A percentile compares a stretch with the other conserved stretches of the same genome.
Conservation (phyloP, 1,140 invertebrate genomes). For the Protaetia brevitarsis region DNA sequence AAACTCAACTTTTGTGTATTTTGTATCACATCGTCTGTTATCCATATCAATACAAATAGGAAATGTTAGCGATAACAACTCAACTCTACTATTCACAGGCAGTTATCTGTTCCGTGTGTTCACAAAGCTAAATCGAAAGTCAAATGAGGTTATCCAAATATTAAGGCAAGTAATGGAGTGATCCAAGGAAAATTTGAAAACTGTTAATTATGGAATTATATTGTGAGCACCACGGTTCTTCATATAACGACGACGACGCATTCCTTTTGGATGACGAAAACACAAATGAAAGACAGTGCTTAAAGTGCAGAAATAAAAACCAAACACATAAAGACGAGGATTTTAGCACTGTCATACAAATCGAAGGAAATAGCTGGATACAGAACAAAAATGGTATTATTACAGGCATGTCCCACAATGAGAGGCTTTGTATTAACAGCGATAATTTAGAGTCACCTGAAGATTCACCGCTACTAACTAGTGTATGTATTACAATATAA, state of each 20-base stretch:
- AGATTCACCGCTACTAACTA: background rate
- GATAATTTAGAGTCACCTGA: conserved; percentile 9
- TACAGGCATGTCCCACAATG: background rate
- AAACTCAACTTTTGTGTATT: too few relatives aligned
- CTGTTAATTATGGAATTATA: background rate
- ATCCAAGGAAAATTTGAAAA: background rate
- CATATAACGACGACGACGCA: background rate
- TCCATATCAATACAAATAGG: conserved; percentile 11
- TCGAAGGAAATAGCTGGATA: conserved; percentile 2
- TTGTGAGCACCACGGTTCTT: conserved; percentile 1
- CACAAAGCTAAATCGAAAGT: background rate
- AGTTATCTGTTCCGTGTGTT: background rate
- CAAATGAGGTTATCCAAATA: conserved; percentile 14
- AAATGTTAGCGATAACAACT: background rate
- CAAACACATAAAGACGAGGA: background rate
- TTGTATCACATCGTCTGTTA: too few relatives aligned
- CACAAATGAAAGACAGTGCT: background rate
- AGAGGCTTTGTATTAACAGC: background rate
- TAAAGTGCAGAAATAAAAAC: background rate
- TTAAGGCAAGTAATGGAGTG: background rate
- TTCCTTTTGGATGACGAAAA: conserved; percentile 1
- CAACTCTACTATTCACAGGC: background rate
- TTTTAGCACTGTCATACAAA: background rate
- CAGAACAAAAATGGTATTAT: background rate
- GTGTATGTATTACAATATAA: background rate